Evolutionary conservation across 2,113 vertebrate genomes (phyloP).

Genomic region (Donacobius atricapilla): DNA sequence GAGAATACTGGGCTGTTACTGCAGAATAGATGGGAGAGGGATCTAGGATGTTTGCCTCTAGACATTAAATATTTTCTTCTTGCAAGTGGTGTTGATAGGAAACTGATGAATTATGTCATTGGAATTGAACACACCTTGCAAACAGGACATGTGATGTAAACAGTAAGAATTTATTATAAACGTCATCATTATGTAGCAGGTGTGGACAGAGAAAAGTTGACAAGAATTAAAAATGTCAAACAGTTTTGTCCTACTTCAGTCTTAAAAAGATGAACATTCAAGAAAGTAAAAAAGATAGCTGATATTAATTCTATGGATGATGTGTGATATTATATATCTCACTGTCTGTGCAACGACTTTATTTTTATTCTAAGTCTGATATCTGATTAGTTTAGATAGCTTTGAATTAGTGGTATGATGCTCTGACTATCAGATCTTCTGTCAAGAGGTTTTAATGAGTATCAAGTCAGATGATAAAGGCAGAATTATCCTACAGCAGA

Average conservation of each 20-base stretch:
- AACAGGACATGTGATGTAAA: background rate
- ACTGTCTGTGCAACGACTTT: background rate
- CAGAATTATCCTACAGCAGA: constrained; percentile 7
- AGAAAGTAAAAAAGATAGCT: background rate
- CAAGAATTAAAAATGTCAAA: background rate
- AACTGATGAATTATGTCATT: background rate
- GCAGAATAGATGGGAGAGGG: background rate
- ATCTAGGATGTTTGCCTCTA: background rate
- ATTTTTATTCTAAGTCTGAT: background rate
- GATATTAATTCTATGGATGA: background rate
- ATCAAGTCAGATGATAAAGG: constrained; percentile 2
- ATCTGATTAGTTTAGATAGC: constrained; percentile 24
- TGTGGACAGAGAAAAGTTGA: background rate
- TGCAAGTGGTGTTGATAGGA: background rate
- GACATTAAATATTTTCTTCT: background rate
- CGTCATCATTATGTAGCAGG: background rate
- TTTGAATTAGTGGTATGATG: constrained; percentile 28
- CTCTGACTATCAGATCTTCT: background rate
- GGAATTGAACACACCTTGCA: background rate
- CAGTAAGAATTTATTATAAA: background rate
- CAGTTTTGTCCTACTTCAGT: rapidly evolving
- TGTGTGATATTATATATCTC: background rate
- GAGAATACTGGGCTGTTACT: background rate
- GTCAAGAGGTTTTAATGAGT: constrained; percentile 26
- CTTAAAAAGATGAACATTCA: background rate